Evolutionary conservation across 2,113 vertebrate species (phyloP).

Genomic region (Pygathrix nemaeus): DNA sequence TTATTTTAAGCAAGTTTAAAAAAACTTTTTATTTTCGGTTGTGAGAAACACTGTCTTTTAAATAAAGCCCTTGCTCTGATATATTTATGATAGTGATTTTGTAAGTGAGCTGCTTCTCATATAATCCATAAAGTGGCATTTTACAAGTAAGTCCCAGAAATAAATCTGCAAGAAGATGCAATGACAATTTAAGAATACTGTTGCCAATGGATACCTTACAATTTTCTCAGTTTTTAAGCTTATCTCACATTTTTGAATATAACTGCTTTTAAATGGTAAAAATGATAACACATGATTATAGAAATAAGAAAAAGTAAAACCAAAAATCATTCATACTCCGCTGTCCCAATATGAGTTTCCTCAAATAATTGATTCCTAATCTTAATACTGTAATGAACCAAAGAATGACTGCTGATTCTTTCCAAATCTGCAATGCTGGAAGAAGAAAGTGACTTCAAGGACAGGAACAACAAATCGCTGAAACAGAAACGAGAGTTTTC

Average conservation of each 20-base stretch:
- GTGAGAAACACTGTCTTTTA: constrained; percentile 2
- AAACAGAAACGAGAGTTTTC: neutral
- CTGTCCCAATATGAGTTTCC: neutral
- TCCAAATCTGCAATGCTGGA: neutral
- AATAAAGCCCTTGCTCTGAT: constrained; percentile 24
- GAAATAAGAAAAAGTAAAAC: constrained; percentile 12
- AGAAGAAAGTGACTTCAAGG: neutral
- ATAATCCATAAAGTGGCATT: neutral
- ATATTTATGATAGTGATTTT: neutral
- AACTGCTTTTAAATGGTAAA: constrained; percentile 12
- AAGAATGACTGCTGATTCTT: neutral
- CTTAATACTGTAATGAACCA: neutral
- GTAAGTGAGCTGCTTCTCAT: neutral
- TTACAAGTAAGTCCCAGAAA: constrained; percentile 35
- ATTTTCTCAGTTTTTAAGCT: constrained; percentile 25
- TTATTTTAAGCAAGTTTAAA: constrained; percentile 26
- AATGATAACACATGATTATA: constrained; percentile 15
- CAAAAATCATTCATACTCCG: neutral
- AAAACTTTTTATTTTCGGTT: constrained; percentile 43
- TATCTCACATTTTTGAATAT: neutral
- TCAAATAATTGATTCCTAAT: constrained; percentile 4
- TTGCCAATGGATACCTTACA: neutral
- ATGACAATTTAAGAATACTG: neutral
- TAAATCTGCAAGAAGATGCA: neutral
- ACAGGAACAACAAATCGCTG: neutral